phyloP scores from a whole-genome alignment of 2,888 invertebrate genomes.

The Rhyacophila evoluta region DNA sequence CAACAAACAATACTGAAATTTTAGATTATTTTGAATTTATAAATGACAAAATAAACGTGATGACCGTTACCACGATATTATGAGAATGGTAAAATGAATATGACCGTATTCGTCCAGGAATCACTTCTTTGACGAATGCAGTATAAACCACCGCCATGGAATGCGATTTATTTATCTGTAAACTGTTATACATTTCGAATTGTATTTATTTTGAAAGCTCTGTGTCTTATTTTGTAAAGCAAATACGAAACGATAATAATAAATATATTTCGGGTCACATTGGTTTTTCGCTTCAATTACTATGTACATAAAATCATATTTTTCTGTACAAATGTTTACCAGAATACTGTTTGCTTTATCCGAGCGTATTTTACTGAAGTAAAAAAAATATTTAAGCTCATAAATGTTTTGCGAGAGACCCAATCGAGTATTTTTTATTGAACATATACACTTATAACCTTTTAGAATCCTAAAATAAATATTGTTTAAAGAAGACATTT shows the following conservation, averaged over 20 bases:
- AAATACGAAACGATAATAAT: background rate
- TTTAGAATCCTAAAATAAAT: background rate
- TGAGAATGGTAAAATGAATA: too few species aligned
- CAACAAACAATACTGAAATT: too few species aligned
- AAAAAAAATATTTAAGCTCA: constrained; percentile 8
- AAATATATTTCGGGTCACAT: background rate
- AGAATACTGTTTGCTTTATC: constrained; percentile 5
- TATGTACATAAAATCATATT: constrained; percentile 24
- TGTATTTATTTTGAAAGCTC: background rate
- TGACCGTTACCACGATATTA: too few species aligned
- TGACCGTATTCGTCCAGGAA: too few species aligned
- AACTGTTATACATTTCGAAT: too few species aligned
- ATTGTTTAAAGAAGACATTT: too few species aligned
- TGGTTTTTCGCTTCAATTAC: background rate
- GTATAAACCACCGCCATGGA: too few species aligned
- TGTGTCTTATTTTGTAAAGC: background rate
- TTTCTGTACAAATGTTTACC: background rate
- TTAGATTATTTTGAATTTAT: too few species aligned
- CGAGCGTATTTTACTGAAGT: background rate
- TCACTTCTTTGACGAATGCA: too few species aligned
- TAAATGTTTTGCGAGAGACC: background rate
- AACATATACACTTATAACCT: background rate
- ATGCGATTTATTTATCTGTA: too few species aligned
- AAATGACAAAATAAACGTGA: too few species aligned
- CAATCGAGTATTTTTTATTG: background rate